phyloP scores from a whole-genome alignment of 35 echinoderm and acorn worm species.

The Stichopus chloronotus region DNA sequence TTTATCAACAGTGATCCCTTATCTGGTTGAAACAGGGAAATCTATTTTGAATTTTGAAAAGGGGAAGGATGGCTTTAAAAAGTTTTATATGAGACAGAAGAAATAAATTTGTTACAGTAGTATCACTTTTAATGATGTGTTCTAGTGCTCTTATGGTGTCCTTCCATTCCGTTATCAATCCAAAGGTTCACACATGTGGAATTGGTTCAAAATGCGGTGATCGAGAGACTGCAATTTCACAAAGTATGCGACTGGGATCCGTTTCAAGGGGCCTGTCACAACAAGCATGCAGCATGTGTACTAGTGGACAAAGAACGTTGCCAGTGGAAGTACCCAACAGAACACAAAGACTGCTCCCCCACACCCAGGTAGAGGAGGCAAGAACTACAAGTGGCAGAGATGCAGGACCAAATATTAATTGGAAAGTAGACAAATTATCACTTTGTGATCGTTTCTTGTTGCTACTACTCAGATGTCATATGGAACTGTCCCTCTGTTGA shows the following conservation, averaged over 20 bases:
- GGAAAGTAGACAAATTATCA: background rate
- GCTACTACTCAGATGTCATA: too few relatives aligned
- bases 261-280: constrained; percentile 60
- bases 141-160: too few relatives aligned
- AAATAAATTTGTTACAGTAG: too few relatives aligned
- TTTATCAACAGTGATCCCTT: too few relatives aligned
- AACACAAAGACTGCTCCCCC: constrained; percentile 53
- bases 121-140: too few relatives aligned
- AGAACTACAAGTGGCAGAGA: background rate
- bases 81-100: too few relatives aligned
- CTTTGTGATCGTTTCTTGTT: too few relatives aligned
- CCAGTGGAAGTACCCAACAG: constrained; percentile 67
- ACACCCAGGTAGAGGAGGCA: constrained; percentile 17
- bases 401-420: background rate
- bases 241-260: constrained; percentile 73
- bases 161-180: background rate
- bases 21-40: too few relatives aligned
- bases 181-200: constrained; percentile 78
- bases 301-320: constrained; percentile 33
- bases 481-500: too few relatives aligned
- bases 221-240: constrained; percentile 42
- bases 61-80: too few relatives aligned
- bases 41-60: too few relatives aligned
- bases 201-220: constrained; percentile 61
- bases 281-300: constrained; percentile 69